Conservation (phyloP, 2,888 invertebrate species). For the Pecten maximus region DNA sequence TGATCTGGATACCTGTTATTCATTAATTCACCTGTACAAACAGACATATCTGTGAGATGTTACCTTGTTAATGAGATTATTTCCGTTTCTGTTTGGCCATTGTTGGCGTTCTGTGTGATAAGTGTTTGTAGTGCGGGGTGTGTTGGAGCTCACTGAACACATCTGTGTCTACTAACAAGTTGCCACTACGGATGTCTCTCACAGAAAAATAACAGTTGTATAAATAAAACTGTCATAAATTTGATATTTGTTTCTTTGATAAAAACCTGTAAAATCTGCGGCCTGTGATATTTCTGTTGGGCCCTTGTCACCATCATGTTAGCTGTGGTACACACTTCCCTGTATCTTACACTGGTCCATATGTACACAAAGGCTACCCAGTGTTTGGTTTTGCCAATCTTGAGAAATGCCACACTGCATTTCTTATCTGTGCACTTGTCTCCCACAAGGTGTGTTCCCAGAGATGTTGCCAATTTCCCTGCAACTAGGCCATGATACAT, state of each 20-base stretch:
- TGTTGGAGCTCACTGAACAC: not conserved
- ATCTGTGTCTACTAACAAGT: not conserved
- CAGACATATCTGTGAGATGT: too few relatives aligned
- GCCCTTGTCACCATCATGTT: not conserved
- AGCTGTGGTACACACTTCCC: not conserved
- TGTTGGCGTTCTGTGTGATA: too few relatives aligned
- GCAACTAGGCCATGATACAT: conserved; percentile 15
- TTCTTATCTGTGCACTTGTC: conserved; percentile 17
- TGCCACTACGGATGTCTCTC: not conserved
- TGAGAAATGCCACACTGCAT: conserved; percentile 35
- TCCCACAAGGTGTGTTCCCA: conserved; percentile 20
- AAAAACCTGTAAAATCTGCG: not conserved
- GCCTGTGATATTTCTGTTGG: not conserved
- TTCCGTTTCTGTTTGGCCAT: not conserved
- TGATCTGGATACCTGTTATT: not conserved
- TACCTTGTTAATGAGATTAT: not conserved
- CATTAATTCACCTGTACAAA: not conserved
- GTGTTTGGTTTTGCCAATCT: conserved; percentile 20
- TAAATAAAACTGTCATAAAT: not conserved
- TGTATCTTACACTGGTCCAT: not conserved
- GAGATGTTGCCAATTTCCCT: conserved; percentile 9
- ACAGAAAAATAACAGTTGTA: not conserved
- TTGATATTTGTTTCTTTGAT: not conserved
- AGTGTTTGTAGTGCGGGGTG: not conserved
- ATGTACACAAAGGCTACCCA: not conserved